Conservation (phyloP, 2,113 vertebrate species). For the Pseudopipra pipra region DNA sequence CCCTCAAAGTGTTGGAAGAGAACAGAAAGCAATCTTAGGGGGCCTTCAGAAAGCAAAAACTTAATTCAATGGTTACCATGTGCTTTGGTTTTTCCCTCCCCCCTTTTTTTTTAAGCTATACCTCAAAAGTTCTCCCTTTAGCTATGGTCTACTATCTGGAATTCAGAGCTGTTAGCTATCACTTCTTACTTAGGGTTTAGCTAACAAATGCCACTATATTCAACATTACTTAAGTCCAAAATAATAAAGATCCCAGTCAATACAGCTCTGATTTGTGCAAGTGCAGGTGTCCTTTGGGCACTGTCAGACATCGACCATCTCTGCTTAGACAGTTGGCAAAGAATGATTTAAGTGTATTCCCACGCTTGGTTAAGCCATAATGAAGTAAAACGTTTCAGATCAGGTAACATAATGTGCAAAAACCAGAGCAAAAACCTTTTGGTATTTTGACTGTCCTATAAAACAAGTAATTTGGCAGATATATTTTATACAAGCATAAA, state of each 20-base stretch:
- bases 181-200: neutral
- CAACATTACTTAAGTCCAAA: neutral
- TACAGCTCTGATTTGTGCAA: neutral
- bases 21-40: neutral
- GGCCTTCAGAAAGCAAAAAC: neutral
- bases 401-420: neutral
- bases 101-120: neutral
- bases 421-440: neutral
- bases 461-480: neutral
- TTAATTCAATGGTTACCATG: neutral
- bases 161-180: neutral
- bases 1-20: neutral
- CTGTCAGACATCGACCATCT: neutral
- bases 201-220: neutral
- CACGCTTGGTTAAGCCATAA: neutral
- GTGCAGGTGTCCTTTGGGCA: neutral
- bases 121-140: neutral
- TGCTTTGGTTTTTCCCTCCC: fast-evolving
- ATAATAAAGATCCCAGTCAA: neutral
- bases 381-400: neutral
- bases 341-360: neutral
- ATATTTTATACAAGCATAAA: neutral
- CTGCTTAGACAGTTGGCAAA: neutral
- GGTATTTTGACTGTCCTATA: neutral
- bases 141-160: neutral